These are phyloP conservation scores for Amphiprion percula DNA, from an alignment of 2,113 vertebrate genomes.

Conservation along the genomic window DNA sequence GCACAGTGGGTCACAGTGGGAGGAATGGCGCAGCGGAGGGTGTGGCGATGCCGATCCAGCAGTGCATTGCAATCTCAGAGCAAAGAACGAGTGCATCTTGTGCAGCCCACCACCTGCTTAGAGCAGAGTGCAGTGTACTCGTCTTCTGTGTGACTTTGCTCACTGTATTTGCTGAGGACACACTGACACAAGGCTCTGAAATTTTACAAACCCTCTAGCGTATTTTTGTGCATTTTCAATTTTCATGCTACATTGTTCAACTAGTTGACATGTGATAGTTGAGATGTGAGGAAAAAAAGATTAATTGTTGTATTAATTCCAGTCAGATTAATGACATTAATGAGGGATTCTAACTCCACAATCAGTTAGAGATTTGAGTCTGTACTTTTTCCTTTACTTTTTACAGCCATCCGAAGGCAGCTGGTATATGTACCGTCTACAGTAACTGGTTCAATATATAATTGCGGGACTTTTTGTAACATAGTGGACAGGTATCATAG, in stretches of 20 bases:
- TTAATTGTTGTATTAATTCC: not conserved
- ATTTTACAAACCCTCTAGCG: not conserved
- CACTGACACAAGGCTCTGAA: not conserved
- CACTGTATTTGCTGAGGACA: not conserved
- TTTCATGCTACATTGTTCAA: not conserved
- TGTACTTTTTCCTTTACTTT: not conserved
- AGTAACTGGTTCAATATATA: not conserved
- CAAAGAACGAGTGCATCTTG: not conserved
- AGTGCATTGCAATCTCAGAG: not conserved
- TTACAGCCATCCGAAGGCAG: conserved; percentile 1
- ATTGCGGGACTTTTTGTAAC: too few species aligned
- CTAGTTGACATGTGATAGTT: not conserved
- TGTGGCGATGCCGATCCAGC: not conserved
- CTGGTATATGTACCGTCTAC: not conserved
- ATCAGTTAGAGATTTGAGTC: not conserved
- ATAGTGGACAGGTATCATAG: too few species aligned
- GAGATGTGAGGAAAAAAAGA: not conserved
- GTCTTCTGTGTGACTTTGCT: not conserved
- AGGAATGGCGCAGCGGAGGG: conserved; percentile 2
- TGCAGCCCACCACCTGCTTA: not conserved
- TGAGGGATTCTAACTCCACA: not conserved
- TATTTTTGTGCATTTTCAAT: too few species aligned
- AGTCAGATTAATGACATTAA: not conserved
- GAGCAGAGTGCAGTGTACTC: not conserved
- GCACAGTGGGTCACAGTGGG: conserved; percentile 11